Evolutionary conservation across 2,797 vertebrate species (phyloP).

Genomic region (Peromyscus aztecus): DNA sequence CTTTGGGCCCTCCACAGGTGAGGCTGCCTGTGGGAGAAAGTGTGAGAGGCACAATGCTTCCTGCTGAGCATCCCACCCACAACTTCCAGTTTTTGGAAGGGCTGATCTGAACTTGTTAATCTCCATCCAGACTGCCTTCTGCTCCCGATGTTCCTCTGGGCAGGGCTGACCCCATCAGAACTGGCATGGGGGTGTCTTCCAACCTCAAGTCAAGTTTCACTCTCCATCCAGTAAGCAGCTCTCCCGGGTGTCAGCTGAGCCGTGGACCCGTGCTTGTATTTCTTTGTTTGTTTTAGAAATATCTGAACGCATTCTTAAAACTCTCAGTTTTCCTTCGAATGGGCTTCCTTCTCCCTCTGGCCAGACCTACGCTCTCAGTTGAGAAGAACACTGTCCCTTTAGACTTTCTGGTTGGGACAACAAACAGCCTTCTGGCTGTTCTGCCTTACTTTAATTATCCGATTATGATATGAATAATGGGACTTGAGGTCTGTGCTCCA

Average conservation of each 20-base stretch:
- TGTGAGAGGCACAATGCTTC: accelerated
- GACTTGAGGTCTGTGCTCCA: background rate
- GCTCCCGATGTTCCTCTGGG: background rate
- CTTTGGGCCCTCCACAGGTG: background rate
- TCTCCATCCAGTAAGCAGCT: background rate
- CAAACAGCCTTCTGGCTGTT: background rate
- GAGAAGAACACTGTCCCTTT: background rate
- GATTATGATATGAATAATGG: background rate
- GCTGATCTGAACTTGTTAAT: background rate
- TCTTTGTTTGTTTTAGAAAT: background rate
- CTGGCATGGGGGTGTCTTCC: background rate
- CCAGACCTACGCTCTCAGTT: background rate
- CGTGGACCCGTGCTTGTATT: background rate
- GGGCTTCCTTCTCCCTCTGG: background rate
- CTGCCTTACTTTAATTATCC: background rate
- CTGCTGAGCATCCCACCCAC: too few relatives aligned
- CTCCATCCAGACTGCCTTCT: background rate
- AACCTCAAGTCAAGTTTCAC: slow-evolving; percentile 10
- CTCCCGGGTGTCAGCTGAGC: background rate
- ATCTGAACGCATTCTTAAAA: background rate
- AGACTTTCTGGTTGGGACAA: background rate
- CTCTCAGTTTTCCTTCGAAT: background rate
- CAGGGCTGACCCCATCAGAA: background rate
- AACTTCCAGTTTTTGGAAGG: background rate
- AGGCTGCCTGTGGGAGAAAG: background rate